Percentiles rank a stretch among this genome's conserved stretches.
Conservation (phyloP, 2,888 invertebrate species). For the Biston betularia region DNA sequence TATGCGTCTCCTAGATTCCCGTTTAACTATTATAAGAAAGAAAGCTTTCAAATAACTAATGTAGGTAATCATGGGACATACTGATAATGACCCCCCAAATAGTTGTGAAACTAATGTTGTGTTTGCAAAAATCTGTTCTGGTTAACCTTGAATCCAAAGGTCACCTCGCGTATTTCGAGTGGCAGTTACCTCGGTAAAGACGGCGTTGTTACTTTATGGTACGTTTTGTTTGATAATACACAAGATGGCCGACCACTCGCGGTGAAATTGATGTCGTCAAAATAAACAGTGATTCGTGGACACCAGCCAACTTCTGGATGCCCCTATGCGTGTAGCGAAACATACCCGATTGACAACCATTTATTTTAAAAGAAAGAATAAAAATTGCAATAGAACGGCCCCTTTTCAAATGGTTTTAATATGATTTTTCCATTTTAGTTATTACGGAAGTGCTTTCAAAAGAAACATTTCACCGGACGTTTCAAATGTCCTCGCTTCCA, state of each 20-base stretch:
- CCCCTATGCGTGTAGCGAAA: not conserved
- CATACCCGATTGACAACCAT: constrained; percentile 8
- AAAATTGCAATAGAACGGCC: not conserved
- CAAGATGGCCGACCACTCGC: constrained; percentile 24
- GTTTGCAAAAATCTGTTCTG: constrained; percentile 18
- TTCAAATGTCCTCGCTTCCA: too few relatives aligned
- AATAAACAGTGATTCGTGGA: constrained; percentile 23
- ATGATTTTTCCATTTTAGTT: too few relatives aligned
- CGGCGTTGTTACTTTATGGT: constrained; percentile 19
- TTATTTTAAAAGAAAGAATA: too few relatives aligned
- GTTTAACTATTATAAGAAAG: not conserved
- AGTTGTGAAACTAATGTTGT: not conserved
- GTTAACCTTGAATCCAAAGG: constrained; percentile 41
- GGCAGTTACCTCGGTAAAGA: constrained; percentile 21
- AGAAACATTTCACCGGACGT: too few relatives aligned
- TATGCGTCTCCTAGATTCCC: not conserved
- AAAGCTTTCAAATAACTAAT: too few relatives aligned
- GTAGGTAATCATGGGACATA: not conserved
- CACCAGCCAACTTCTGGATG: constrained; percentile 18
- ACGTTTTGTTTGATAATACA: constrained; percentile 31
- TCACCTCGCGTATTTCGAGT: constrained; percentile 32
- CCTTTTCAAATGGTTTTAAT: too few relatives aligned
- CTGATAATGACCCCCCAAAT: not conserved
- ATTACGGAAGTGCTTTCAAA: too few relatives aligned
- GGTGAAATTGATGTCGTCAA: constrained; percentile 20